Evolutionary conservation across 2,888 invertebrate species (phyloP), one percentile per base, ranked within the genome.

Genomic region (Napeogenes sylphis): DNA sequence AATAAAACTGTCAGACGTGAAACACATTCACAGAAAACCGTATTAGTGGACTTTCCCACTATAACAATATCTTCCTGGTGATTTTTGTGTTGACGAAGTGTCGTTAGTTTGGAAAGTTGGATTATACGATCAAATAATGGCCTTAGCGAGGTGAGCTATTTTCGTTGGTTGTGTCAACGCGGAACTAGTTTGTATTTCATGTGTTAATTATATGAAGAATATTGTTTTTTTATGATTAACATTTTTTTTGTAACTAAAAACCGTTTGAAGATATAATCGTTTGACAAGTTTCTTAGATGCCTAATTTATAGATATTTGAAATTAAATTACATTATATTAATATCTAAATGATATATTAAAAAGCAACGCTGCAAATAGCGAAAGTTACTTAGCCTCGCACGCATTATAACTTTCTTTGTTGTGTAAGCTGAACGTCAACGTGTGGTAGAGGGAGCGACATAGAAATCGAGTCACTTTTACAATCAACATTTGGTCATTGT

Each of bases 91-190:
- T 78, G 75, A 80, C 81, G 73, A 82, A 87, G 86, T 87, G 84
- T 80, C 78, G 79, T 77, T 78, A 79, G 78, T 80, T 84, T 84
- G 86, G 85, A 87, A 88, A 88, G 87, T 90, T 90, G 90, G 90
- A 90, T 90, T 90, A 83, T 87, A 87, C 88, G 84, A 87, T 84
- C 82, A 85, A 84, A 90, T 87, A 84, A 90, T 90, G 90, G 90
- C 90, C 87, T 90, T 90, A 90, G 90, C 90, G 85, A 90, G 90
- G 90, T 90, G 84, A 90, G 90, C 84, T 90, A 90, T 90, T 90
- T 89, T 85, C 79, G 88, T 87, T 88, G 87, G 84, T 89, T 84
- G 81, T 87, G 87, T 87, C 87, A 88, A 89, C 87, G 78, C 89
- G 89, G 89, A 90, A 90, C 85, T 88, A 83, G 83, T 87, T 84